Conservation (phyloP, 2,888 invertebrate species). For the Agonopterix arenella region DNA sequence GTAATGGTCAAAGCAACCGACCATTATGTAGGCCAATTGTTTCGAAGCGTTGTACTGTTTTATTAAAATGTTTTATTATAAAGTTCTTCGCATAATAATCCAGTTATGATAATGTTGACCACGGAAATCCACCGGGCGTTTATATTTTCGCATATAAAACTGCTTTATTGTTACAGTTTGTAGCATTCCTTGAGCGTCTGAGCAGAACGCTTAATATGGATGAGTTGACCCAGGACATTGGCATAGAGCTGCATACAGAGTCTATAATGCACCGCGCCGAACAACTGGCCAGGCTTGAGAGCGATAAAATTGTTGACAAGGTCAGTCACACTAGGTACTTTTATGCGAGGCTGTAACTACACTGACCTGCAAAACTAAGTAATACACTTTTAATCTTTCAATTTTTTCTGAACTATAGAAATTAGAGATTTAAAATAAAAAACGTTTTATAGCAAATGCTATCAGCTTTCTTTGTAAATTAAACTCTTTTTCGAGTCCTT, state of each 20-base stretch:
- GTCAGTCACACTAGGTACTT: constrained; percentile 51
- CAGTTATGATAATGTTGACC: constrained; percentile 8
- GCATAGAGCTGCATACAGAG: constrained; percentile 89
- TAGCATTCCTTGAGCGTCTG: constrained; percentile 89
- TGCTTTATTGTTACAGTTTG: constrained; percentile 75
- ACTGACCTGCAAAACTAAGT: too few species aligned
- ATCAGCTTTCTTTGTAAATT: too few species aligned
- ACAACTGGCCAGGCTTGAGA: constrained; percentile 87
- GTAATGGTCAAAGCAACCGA: too few species aligned
- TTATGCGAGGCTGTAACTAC: too few species aligned
- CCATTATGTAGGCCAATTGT: too few species aligned
- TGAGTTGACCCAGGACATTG: constrained; percentile 87
- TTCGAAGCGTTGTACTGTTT: too few species aligned
- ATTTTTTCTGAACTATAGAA: too few species aligned
- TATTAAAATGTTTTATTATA: neutral
- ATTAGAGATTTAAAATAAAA: too few species aligned
- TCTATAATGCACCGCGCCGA: constrained; percentile 90
- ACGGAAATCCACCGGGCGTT: constrained; percentile 10
- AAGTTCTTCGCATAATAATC: constrained; percentile 1
- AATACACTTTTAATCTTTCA: too few species aligned
- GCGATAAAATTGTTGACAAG: constrained; percentile 90
- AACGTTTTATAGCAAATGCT: too few species aligned
- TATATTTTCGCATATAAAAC: constrained; percentile 1
- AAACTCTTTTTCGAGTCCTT: too few species aligned
- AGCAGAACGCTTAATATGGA: constrained; percentile 91